Percentiles rank a stretch among this genome's conserved stretches.
These are phyloP conservation scores for Clamator glandarius DNA, from an alignment of 2,797 vertebrate genomes.

Conservation along the genomic window DNA sequence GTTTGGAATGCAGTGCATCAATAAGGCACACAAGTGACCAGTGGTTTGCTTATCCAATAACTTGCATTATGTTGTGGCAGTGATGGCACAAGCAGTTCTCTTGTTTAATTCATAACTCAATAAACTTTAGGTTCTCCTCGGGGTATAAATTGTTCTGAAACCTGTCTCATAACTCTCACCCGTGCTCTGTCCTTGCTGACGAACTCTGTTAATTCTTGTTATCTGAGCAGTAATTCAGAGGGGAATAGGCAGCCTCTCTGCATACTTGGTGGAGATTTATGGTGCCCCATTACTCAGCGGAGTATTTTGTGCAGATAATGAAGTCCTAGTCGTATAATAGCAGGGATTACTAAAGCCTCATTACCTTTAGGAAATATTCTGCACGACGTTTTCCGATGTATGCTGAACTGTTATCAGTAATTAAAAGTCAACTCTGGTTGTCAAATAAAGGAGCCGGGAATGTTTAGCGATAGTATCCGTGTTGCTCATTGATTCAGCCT, in stretches of 20 bases:
- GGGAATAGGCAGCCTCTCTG: background rate
- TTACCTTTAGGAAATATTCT: conserved; percentile 56
- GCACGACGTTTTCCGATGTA: background rate
- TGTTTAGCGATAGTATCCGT: conserved; percentile 48
- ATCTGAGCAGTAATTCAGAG: background rate
- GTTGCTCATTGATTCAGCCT: conserved; percentile 53
- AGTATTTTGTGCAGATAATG: conserved; percentile 53
- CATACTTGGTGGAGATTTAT: conserved; percentile 25
- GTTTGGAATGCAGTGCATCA: background rate
- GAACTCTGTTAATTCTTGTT: background rate
- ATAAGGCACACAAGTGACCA: background rate
- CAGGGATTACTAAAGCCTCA: conserved; percentile 60
- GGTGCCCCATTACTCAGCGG: background rate
- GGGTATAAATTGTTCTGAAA: background rate
- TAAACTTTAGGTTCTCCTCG: background rate
- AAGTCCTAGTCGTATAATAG: conserved; percentile 36
- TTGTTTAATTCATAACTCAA: background rate
- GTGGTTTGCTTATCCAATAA: background rate
- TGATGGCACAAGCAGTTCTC: background rate
- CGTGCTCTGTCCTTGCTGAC: background rate
- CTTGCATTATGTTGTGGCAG: background rate
- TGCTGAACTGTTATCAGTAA: conserved; percentile 57
- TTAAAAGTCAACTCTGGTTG: conserved; percentile 56
- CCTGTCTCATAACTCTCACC: background rate
- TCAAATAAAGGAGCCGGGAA: conserved; percentile 42